Conservation (phyloP, 2,797 vertebrate species). For the Coracias cyanogaster region DNA sequence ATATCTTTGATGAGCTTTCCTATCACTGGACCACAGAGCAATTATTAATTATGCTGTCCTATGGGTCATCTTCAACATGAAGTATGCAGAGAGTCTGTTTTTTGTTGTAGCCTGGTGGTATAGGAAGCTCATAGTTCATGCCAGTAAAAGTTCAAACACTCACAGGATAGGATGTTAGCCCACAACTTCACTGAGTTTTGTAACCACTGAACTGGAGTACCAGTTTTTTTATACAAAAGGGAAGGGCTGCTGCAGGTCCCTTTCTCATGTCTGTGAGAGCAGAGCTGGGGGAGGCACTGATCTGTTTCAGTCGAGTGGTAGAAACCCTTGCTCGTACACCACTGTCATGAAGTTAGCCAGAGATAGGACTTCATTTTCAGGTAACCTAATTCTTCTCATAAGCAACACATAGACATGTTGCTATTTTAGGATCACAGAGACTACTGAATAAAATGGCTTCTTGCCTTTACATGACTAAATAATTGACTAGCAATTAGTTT, state of each 20-base stretch:
- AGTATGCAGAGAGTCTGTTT: accelerated
- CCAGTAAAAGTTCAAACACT: not conserved
- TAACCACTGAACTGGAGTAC: not conserved
- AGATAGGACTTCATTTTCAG: not conserved
- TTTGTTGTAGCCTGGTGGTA: not conserved
- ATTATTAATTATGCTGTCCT: not conserved
- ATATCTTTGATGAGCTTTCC: not conserved
- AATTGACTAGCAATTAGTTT: not conserved
- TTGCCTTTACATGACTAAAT: not conserved
- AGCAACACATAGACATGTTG: not conserved
- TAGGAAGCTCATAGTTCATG: accelerated
- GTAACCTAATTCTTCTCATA: not conserved
- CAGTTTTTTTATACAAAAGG: not conserved
- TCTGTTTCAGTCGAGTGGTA: not conserved
- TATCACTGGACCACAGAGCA: not conserved
- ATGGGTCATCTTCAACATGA: not conserved
- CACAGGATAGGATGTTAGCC: not conserved
- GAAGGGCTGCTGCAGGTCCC: not conserved
- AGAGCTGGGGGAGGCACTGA: not conserved
- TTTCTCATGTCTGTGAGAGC: not conserved
- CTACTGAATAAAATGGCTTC: not conserved
- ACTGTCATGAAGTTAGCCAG: not conserved
- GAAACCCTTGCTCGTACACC: not conserved
- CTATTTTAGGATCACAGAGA: not conserved
- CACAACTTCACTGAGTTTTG: not conserved